These are phyloP conservation scores for Propithecus perrieri DNA, from an alignment of 2,797 vertebrate genomes.

Conservation along the genomic window DNA sequence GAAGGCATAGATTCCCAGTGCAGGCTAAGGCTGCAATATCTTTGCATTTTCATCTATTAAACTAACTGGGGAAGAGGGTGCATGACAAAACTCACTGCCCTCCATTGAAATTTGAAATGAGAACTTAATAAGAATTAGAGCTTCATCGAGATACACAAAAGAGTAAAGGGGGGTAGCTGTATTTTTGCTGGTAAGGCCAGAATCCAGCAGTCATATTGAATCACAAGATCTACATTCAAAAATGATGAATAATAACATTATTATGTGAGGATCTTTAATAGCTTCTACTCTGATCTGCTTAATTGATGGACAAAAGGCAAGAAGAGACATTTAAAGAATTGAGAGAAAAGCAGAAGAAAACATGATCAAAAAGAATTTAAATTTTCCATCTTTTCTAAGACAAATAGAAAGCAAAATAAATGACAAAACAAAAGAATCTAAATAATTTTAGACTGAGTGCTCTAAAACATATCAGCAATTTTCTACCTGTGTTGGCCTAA, in stretches of 20 bases:
- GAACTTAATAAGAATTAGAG: background rate
- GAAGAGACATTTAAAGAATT: background rate
- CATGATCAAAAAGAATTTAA: background rate
- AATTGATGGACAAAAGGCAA: background rate
- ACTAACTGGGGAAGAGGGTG: background rate
- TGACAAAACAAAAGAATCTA: conserved; percentile 4
- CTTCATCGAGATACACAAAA: conserved; percentile 24
- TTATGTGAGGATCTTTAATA: background rate
- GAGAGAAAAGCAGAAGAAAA: conserved; percentile 15
- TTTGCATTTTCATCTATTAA: background rate
- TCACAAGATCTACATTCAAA: background rate
- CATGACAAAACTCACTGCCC: background rate
- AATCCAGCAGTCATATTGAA: background rate
- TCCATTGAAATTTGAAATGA: background rate
- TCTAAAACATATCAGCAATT: background rate
- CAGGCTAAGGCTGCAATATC: background rate
- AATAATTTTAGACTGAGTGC: background rate
- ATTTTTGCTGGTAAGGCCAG: background rate
- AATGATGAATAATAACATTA: background rate
- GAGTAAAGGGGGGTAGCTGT: background rate
- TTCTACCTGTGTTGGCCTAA: conserved; percentile 42
- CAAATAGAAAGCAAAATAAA: conserved; percentile 22
- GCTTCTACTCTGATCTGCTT: background rate
- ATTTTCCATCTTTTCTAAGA: background rate
- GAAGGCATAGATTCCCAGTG: background rate